Evolutionary conservation across 1,140 invertebrate species (phyloP).

Genomic region (Listronotus bonariensis): DNA sequence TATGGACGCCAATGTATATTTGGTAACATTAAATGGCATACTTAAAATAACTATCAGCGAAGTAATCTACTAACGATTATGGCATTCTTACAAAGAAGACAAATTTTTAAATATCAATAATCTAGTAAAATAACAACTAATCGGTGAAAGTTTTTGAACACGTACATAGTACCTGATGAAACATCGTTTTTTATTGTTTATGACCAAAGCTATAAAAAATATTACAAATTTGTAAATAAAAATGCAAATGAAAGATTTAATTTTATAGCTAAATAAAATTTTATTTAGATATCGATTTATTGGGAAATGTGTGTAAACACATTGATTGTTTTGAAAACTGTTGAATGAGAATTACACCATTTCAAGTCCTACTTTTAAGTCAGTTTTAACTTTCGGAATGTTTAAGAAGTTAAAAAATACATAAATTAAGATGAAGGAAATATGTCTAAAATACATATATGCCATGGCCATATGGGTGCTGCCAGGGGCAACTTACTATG

Average conservation of each 20-base stretch:
- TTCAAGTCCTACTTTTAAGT: too few species aligned
- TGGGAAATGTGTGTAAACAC: too few species aligned
- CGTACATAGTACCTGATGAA: not conserved
- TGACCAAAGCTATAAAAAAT: not conserved
- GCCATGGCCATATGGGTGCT: too few species aligned
- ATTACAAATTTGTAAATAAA: not conserved
- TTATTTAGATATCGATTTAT: not conserved
- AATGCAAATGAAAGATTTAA: not conserved
- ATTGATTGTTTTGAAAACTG: too few species aligned
- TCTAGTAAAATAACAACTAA: slow-evolving; percentile 2
- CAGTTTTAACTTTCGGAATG: too few species aligned
- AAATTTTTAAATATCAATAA: slow-evolving; percentile 10
- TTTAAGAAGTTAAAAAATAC: too few species aligned
- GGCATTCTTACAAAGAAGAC: slow-evolving; percentile 1
- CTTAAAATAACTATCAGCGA: slow-evolving; percentile 5
- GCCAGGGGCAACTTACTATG: too few species aligned
- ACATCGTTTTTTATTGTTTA: slow-evolving; percentile 2
- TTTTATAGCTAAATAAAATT: slow-evolving; percentile 4
- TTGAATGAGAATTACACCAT: too few species aligned
- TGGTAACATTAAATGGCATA: not conserved
- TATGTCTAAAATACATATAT: too few species aligned
- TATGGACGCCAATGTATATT: not conserved
- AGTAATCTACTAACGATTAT: slow-evolving; percentile 6
- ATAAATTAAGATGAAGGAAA: too few species aligned
- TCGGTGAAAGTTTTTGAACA: slow-evolving; percentile 6